phyloP scores from a whole-genome alignment of 2,113 vertebrate genomes.

The Microcebus jonahi region DNA sequence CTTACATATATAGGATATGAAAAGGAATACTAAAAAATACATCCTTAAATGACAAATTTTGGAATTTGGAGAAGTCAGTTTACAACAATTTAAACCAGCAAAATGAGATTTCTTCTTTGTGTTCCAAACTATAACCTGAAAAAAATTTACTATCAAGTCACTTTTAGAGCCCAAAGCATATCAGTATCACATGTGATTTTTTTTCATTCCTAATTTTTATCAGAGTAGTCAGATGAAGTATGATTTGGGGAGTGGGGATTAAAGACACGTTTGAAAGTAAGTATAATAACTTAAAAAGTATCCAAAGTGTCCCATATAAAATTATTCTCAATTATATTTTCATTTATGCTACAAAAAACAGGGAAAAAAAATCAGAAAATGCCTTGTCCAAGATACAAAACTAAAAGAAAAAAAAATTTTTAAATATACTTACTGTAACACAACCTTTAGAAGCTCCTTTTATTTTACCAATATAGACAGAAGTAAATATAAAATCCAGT shows the following conservation, averaged over 20 bases:
- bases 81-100: neutral
- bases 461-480: conserved; percentile 85
- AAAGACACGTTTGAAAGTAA: conserved; percentile 37
- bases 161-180: neutral
- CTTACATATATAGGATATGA: neutral
- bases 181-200: neutral
- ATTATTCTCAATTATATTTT: conserved; percentile 45
- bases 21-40: neutral
- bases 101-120: conserved; percentile 27
- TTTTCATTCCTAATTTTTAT: conserved; percentile 3
- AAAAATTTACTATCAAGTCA: conserved; percentile 30
- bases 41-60: conserved; percentile 8
- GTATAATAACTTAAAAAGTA: neutral
- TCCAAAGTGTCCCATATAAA: conserved; percentile 29
- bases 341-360: neutral
- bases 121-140: neutral
- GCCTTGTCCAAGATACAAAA: conserved; percentile 27
- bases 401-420: neutral
- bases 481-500: conserved; percentile 83
- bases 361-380: neutral
- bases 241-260: neutral
- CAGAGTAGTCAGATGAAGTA: neutral
- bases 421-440: conserved; percentile 83
- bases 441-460: conserved; percentile 82
- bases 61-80: neutral